phyloP scores from a whole-genome alignment of 1,140 invertebrate species.

The Macrobrachium rosenbergii region DNA sequence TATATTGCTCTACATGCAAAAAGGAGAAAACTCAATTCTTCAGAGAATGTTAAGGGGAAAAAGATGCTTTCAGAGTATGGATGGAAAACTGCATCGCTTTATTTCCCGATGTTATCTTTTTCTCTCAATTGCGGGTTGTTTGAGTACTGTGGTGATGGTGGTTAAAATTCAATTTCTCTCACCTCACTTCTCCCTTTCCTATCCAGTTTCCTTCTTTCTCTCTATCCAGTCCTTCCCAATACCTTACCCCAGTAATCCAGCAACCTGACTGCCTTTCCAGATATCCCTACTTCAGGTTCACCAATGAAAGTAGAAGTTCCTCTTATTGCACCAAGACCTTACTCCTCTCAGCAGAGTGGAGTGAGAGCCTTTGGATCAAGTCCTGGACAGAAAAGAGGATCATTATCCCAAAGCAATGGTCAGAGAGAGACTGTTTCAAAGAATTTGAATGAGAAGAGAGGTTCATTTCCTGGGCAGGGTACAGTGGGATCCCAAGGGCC shows the following conservation, averaged over 20 bases:
- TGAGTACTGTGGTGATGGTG: too few species aligned
- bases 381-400: not conserved
- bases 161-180: too few species aligned
- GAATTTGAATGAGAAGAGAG: conserved; percentile 3
- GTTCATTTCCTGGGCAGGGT: not conserved
- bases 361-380: not conserved
- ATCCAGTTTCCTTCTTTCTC: too few species aligned
- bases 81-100: too few species aligned
- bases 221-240: not conserved
- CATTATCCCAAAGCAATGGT: not conserved
- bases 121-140: too few species aligned
- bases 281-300: conserved; percentile 37
- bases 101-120: too few species aligned
- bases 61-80: too few species aligned
- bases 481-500: too few species aligned
- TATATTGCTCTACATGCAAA: too few species aligned
- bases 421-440: not conserved
- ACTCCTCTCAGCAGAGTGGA: not conserved
- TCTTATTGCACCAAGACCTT: conserved; percentile 7
- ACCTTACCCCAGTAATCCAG: conserved; percentile 15
- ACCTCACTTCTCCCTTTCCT: too few species aligned
- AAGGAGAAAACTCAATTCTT: too few species aligned
- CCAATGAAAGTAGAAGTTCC: conserved; percentile 58
- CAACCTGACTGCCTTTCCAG: conserved; percentile 39
- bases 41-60: too few species aligned